Conservation (phyloP, 2,797 vertebrate species). For the Pachyuromys duprasi region DNA sequence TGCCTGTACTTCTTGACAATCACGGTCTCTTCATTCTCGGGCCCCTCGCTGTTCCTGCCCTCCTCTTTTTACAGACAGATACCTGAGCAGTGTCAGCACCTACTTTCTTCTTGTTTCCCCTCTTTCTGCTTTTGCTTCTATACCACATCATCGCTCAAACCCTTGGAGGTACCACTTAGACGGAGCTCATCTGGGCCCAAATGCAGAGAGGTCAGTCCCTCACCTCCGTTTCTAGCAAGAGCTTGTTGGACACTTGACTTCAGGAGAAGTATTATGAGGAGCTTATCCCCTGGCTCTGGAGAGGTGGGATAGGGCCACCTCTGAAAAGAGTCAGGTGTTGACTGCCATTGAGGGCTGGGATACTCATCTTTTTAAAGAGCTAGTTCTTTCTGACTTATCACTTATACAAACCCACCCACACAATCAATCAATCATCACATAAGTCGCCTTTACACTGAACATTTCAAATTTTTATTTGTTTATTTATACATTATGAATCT, state of each 20-base stretch:
- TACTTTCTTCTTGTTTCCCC: not conserved
- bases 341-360: not conserved
- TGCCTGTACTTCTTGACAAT: not conserved
- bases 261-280: not conserved
- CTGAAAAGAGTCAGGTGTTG: not conserved
- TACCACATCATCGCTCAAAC: not conserved
- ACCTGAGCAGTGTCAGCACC: not conserved
- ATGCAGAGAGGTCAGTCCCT: accelerated
- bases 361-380: not conserved
- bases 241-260: not conserved
- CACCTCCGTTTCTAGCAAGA: not conserved
- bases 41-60: not conserved
- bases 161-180: not conserved
- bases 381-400: not conserved
- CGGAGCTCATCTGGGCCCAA: not conserved
- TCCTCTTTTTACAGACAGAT: not conserved
- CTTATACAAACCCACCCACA: not conserved
- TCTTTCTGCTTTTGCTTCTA: not conserved
- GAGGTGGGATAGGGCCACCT: not conserved
- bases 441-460: not conserved
- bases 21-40: not conserved
- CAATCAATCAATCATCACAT: not conserved
- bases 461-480: not conserved
- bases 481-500: not conserved
- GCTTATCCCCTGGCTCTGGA: not conserved